Base-by-base conservation (phyloP, 2,888 invertebrate genomes). In the Aradus depressus region DNA sequence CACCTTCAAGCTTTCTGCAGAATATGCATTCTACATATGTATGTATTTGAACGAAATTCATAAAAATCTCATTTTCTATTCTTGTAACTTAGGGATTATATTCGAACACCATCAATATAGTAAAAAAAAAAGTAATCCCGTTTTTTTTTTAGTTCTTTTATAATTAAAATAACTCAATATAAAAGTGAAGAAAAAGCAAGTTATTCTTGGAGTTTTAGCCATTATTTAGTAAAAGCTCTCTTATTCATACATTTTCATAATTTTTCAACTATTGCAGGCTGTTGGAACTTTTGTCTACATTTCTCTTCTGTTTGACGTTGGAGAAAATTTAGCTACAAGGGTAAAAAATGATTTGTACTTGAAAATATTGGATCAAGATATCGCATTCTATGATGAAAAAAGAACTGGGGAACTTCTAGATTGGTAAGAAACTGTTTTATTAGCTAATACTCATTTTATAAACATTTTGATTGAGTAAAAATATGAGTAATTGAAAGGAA, bases 381-480 rank as follows among this genome's bases (percentile, higher is more conserved):
- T 95, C 64, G 75, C 79, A 6, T 96, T 96, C 68, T 96, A 91
- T 68, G 95, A 96, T 67, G 73, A 75, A 60, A 84, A 90, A 65
- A 79, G 89, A 62, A 91, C 91, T 1, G 95, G 95, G 0, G 95
- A 95, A 68, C 75, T 96, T 38, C 79, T 93, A 6, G 91, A 90
- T 67, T 81, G 91, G 79, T 84, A 67, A 53, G 28, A 41, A 44
- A 31, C 21, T 18, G 34, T 26, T 43, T 32, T 39, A 12, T 3
- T 42, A 21, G 12, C 32, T 22, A 16, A 42, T 22, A 21, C n/a
- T 41, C 18, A 41, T 10, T n/a, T n/a, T n/a, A n/a, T n/a, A n/a
- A n/a, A n/a, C n/a, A n/a, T n/a, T n/a, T n/a, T n/a, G n/a, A n/a
- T 10, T 10, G 31, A 10, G 31, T 8, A 28, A 28, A 28, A 10